Conservation (phyloP, 2,113 vertebrate species). For the Tupaia tana region DNA sequence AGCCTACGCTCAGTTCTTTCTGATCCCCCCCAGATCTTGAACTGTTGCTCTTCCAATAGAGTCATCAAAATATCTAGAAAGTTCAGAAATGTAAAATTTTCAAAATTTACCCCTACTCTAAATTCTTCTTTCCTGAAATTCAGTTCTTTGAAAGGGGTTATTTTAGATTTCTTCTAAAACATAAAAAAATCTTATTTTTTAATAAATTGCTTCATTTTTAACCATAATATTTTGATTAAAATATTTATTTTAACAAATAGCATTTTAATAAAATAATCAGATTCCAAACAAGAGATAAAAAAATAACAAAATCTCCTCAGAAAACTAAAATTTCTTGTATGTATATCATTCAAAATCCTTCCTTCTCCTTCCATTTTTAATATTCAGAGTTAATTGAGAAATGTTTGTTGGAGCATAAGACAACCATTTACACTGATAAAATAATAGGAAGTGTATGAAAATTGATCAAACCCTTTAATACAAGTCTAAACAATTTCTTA, state of each 20-base stretch:
- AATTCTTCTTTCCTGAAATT: slow-evolving; percentile 40
- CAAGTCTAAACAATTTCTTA: slow-evolving; percentile 76
- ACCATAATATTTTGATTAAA: not conserved
- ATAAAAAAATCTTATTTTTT: not conserved
- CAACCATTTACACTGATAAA: slow-evolving; percentile 70
- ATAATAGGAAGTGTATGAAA: slow-evolving; percentile 64
- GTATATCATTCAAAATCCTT: not conserved
- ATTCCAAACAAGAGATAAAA: not conserved
- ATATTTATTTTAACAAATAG: not conserved
- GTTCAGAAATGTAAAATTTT: not conserved
- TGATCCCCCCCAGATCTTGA: not conserved
- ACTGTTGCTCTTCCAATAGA: not conserved
- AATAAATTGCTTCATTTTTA: not conserved
- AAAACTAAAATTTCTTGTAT: not conserved
- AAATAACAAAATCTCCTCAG: not conserved
- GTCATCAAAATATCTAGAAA: not conserved
- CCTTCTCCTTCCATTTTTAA: not conserved
- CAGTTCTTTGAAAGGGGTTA: not conserved
- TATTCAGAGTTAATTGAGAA: slow-evolving; percentile 63
- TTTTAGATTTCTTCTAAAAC: slow-evolving; percentile 27
- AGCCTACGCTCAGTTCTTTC: not conserved
- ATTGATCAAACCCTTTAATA: slow-evolving; percentile 58
- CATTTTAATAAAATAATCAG: not conserved
- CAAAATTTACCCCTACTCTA: not conserved
- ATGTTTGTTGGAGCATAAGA: slow-evolving; percentile 67